Evolutionary conservation across 2,797 vertebrate species (phyloP).

Genomic region (Xiphorhynchus erythropygius): DNA sequence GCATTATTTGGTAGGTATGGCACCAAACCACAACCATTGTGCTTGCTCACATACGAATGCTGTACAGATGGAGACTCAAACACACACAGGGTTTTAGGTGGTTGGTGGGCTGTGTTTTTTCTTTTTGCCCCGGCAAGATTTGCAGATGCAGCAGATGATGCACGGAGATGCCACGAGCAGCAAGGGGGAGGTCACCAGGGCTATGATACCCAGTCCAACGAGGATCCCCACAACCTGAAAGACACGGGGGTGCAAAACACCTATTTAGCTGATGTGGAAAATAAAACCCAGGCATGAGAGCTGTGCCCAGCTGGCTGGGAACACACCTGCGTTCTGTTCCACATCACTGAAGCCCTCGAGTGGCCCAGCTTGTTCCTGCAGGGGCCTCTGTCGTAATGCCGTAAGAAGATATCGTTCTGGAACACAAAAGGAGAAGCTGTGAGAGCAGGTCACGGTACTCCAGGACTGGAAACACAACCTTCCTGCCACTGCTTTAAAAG

Average conservation of each 20-base stretch:
- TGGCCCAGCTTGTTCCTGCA: slow-evolving; percentile 97
- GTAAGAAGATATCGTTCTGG: slow-evolving; percentile 96
- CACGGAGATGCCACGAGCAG: slow-evolving; percentile 93
- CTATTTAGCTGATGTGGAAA: not conserved
- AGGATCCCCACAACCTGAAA: slow-evolving; percentile 94
- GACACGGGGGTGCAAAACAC: not conserved
- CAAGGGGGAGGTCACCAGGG: slow-evolving; percentile 92
- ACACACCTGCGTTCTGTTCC: slow-evolving; percentile 95
- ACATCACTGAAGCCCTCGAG: slow-evolving; percentile 95
- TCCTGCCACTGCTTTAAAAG: not conserved
- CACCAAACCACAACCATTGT: slow-evolving; percentile 32
- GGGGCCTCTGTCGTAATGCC: slow-evolving; percentile 95
- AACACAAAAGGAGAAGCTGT: slow-evolving; percentile 54
- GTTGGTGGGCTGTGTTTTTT: slow-evolving; percentile 78
- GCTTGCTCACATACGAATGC: slow-evolving; percentile 29
- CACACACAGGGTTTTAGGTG: slow-evolving; percentile 54
- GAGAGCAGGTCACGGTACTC: not conserved
- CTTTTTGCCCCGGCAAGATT: slow-evolving; percentile 87
- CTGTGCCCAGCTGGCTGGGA: not conserved
- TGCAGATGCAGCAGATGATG: slow-evolving; percentile 94
- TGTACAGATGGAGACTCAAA: not conserved
- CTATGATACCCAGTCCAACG: slow-evolving; percentile 89
- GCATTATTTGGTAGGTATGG: slow-evolving; percentile 55
- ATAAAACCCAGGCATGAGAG: not conserved
- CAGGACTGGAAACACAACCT: not conserved